phyloP scores from a whole-genome alignment of 2,113 vertebrate species.

The Dryoscopus gambensis region DNA sequence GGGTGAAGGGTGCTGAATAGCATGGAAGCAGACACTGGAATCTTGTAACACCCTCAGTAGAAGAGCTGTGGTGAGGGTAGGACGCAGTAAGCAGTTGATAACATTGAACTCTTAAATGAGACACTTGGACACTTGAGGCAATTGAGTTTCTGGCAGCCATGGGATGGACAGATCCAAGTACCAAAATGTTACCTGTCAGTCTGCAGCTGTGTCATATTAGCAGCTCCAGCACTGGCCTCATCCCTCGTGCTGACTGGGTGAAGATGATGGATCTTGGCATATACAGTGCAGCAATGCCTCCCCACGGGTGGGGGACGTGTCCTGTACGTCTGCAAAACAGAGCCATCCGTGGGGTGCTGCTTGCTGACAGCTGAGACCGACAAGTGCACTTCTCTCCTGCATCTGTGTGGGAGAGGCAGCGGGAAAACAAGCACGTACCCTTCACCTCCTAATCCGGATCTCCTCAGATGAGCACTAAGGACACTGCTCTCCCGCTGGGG shows the following conservation, averaged over 20 bases:
- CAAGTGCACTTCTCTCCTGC: not conserved
- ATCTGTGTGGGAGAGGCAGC: not conserved
- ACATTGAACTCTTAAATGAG: not conserved
- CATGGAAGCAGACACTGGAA: fast-evolving
- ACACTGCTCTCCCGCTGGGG: not conserved
- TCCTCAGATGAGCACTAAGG: not conserved
- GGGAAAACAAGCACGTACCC: fast-evolving
- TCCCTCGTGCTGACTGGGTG: not conserved
- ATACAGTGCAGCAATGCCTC: not conserved
- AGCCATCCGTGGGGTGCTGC: fast-evolving
- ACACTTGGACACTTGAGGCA: not conserved
- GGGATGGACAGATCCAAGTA: not conserved
- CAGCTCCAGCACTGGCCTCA: not conserved
- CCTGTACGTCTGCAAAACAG: not conserved
- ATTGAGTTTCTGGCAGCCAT: not conserved
- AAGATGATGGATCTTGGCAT: not conserved
- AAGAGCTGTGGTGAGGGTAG: not conserved
- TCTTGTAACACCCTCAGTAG: not conserved
- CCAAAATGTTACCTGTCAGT: not conserved
- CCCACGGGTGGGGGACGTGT: not conserved
- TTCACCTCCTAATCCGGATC: not conserved
- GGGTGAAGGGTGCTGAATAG: not conserved
- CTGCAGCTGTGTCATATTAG: not conserved
- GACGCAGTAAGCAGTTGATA: not conserved
- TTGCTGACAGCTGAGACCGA: fast-evolving